Evolutionary conservation across 2,113 vertebrate genomes (phyloP).

Genomic region (Gadus macrocephalus): DNA sequence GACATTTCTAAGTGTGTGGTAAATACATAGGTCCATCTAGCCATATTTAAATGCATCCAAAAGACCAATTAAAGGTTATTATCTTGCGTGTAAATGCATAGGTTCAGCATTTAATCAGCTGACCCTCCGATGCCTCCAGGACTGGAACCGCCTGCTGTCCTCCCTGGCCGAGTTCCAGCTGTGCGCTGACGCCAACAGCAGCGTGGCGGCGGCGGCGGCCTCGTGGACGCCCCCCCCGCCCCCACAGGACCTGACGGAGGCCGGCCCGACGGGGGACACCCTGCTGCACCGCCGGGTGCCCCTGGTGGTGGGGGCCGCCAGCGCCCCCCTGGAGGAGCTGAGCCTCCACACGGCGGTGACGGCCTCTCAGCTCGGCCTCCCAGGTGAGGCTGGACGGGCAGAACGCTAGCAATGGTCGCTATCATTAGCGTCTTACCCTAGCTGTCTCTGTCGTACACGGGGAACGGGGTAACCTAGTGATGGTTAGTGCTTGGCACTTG

Average conservation of each 20-base stretch:
- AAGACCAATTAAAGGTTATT: too few relatives aligned
- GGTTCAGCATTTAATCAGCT: too few relatives aligned
- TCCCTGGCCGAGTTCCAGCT: slow-evolving; percentile 62
- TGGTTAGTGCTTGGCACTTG: too few relatives aligned
- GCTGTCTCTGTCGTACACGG: too few relatives aligned
- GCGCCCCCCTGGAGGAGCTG: slow-evolving; percentile 28
- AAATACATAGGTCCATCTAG: too few relatives aligned
- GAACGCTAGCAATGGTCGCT: too few relatives aligned
- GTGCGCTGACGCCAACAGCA: slow-evolving; percentile 53
- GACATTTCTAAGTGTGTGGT: too few relatives aligned
- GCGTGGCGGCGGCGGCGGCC: slow-evolving; percentile 19
- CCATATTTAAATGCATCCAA: too few relatives aligned
- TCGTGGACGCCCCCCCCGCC: slow-evolving; percentile 13
- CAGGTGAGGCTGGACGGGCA: slow-evolving; percentile 51
- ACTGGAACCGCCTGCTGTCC: slow-evolving; percentile 70
- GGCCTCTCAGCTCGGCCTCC: slow-evolving; percentile 61
- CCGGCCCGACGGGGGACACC: slow-evolving; percentile 24
- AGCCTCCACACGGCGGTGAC: slow-evolving; percentile 41
- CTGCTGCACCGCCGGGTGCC: slow-evolving; percentile 57
- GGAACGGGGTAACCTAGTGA: too few relatives aligned
- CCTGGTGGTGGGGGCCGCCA: slow-evolving; percentile 36
- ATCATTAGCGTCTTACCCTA: too few relatives aligned
- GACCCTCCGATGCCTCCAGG: slow-evolving; percentile 46
- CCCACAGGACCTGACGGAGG: slow-evolving; percentile 22
- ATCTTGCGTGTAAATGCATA: too few relatives aligned